These are phyloP conservation scores for Dione juno DNA, from an alignment of 2,888 invertebrate genomes.

Conservation along the genomic window DNA sequence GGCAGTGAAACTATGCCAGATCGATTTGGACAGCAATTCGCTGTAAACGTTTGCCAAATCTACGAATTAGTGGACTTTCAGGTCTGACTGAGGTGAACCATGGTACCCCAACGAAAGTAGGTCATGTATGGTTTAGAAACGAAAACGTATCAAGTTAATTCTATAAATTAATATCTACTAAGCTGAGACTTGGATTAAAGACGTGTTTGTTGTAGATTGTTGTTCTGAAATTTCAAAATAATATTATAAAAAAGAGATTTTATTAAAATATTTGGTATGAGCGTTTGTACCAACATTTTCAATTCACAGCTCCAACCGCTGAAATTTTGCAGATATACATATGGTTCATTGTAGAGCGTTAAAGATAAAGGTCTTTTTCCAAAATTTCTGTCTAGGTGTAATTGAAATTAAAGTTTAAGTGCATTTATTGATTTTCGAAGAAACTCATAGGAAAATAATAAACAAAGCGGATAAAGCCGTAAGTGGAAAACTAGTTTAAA, in stretches of 20 bases:
- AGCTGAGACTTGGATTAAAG: neutral
- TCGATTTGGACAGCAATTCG: constrained; percentile 37
- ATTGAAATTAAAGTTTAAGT: no score
- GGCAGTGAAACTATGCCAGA: constrained; percentile 37
- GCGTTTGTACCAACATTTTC: no score
- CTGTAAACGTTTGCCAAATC: constrained; percentile 40
- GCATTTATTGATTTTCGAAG: no score
- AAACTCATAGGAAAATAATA: no score
- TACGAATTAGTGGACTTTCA: constrained; percentile 27
- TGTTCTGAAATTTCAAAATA: neutral
- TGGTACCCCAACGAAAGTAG: constrained; percentile 21
- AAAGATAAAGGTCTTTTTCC: no score
- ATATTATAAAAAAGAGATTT: no score
- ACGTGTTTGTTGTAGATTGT: neutral
- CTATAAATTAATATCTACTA: neutral
- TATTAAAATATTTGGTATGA: no score
- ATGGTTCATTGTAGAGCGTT: no score
- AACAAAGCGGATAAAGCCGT: no score
- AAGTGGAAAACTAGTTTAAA: neutral
- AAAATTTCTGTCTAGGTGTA: no score
- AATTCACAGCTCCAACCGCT: no score
- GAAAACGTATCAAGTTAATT: neutral
- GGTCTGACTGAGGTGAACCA: constrained; percentile 23
- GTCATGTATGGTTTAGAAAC: constrained; percentile 8
- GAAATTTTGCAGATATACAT: no score